phyloP scores from a whole-genome alignment of 2,797 vertebrate species.

The Harpagifer antarcticus region DNA sequence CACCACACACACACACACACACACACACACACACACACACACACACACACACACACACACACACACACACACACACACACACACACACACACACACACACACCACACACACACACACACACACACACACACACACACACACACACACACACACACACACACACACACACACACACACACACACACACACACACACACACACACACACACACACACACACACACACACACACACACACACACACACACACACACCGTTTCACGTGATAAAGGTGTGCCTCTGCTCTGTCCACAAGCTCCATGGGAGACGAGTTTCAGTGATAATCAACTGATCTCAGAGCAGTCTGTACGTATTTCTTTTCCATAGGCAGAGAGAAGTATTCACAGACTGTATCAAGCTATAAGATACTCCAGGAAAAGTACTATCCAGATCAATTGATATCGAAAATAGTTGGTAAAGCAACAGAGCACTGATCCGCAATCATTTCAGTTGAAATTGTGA shows the following conservation, averaged over 20 bases:
- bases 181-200: conserved; percentile 64
- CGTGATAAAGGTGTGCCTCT: conserved; percentile 75
- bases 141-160: conserved; percentile 64
- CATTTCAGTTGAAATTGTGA: neutral
- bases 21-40: conserved; percentile 52
- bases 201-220: conserved; percentile 54
- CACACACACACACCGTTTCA: conserved; percentile 64
- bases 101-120: conserved; percentile 63
- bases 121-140: conserved; percentile 53
- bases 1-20: conserved; percentile 66
- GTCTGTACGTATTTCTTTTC: conserved; percentile 29
- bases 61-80: conserved; percentile 53
- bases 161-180: conserved; percentile 51
- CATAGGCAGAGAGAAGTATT: conserved; percentile 2
- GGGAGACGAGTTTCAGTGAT: conserved; percentile 55
- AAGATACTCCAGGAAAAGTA: neutral
- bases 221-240: too few relatives aligned
- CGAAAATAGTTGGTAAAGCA: neutral
- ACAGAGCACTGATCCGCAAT: neutral
- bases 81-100: conserved; percentile 59
- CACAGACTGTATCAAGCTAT: neutral
- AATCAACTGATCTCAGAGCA: conserved; percentile 32
- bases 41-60: conserved; percentile 64
- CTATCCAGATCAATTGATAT: neutral
- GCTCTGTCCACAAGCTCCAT: conserved; percentile 51